Evolutionary conservation across 2,797 vertebrate genomes (phyloP), one percentile per base, ranked within the genome.

Genomic region (Clarias platycephalus): DNA sequence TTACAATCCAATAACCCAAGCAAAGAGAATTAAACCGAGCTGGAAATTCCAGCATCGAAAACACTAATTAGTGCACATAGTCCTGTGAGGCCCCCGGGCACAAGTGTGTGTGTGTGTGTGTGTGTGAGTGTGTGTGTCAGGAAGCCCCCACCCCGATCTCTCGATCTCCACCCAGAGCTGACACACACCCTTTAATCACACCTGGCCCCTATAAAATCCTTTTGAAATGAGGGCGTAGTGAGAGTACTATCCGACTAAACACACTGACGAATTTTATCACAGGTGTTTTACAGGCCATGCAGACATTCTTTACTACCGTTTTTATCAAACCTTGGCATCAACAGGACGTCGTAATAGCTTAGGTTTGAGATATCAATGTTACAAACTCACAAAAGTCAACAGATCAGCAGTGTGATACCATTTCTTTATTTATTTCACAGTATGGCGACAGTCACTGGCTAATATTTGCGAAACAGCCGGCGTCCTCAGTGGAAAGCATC

Each of bases 211-310:
- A 49, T 72, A 82, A 62, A 72, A 62, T 63, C 53, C 68, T 44
- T 82, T 60, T 82, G 68, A 72, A 82, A 82, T 49, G n/a, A 82
- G 81, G 68, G 70, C 9, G 68, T 74, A 64, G 68, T 72, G 62
- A 34, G 31, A 70, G 67, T 71, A 60, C 24, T 37, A 60, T 20
- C 31, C 57, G 18, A 2, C 18, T 44, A 9, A 71, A 82, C 6
- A 62, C 81, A 44, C 34, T 12, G 40, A 68, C 26, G 37, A 37
- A 44, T 71, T 57, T 82, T 71, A 82, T 82, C 66, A 82, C 66
- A 18, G 34, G n/a, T 4, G 34, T 55, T 82, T 72, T 72, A 62
- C 57, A 71, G 49, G 55, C 44, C 80, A 72, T 10, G 28, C 67
- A 57, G 9, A 22, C 34, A 24, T 26, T 55, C n/a, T n/a, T 49